Evolutionary conservation across 2,888 invertebrate genomes (phyloP), one percentile per base, ranked within the genome.

Genomic region (Thelaira solivaga): DNA sequence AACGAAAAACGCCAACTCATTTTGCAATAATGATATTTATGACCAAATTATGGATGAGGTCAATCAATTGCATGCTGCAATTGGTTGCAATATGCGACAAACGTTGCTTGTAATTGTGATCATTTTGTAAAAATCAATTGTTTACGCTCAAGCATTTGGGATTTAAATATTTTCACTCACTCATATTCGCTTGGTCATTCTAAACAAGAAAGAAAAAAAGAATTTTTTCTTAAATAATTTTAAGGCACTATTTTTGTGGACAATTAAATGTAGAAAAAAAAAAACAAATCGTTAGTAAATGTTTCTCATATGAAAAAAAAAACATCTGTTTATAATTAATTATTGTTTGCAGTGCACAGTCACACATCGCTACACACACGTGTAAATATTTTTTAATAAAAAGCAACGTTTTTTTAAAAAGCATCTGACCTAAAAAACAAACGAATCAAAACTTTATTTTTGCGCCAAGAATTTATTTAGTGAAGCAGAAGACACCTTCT

Each of bases 1-100:
- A 13, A 61, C n/a, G 7, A 29, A 61, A 74, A 74, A 67, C 53
- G 59, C 61, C 61, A 74, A 74, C 67, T 74, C 74, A 74, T 34
- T 16, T 65, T 62, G 29, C 20, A 4, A 4, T 18, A 20, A 18
- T 13, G 20, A 24, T 13, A 65, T 74, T 67, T 61, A 26, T 29
- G 29, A 61, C 31, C 29, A 65, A 57, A 74, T 74, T 67, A 67
- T 39, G n/a, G 22, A 74, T 67, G 61, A 67, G 26, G 43, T 55
- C 26, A 29, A 31, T 55, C 22, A 13, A 36, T 36, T 57, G 49
- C 22, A 13, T 39, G 20, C 34, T 16, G 61, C 11, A 45, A 45
- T 13, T 22, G 20, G 22, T 13, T 13, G 4, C 20, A 55, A 22
- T 55, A 29, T 55, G 53, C 43, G 34, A 43, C 74, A 43, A 43